These are phyloP conservation scores for Echinarachnius parma DNA, from an alignment of 53 echinoderm and acorn worm species.

Conservation along the genomic window DNA sequence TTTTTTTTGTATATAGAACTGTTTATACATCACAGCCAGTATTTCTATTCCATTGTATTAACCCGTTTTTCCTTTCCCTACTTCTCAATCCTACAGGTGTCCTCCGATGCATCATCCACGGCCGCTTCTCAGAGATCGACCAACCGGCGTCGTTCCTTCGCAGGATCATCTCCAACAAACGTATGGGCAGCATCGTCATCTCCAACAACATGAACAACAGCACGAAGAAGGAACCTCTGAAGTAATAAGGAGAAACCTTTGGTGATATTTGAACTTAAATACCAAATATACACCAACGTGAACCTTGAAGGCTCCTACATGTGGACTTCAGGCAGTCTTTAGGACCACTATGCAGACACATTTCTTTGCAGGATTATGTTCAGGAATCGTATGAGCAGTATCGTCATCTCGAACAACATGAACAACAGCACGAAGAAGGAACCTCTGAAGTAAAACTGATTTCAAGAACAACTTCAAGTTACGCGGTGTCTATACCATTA, in stretches of 20 bases:
- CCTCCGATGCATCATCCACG: constrained; percentile 28
- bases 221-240: too few species aligned
- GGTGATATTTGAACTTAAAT: too few species aligned
- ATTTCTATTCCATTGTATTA: too few species aligned
- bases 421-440: too few species aligned
- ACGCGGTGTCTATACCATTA: neutral
- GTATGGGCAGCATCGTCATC: constrained; percentile 18
- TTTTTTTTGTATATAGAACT: too few species aligned
- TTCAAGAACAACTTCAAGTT: too few species aligned
- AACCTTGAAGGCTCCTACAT: neutral
- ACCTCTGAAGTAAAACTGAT: too few species aligned
- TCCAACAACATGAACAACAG: constrained; percentile 18
- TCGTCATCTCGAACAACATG: constrained; percentile 23
- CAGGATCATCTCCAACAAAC: constrained; percentile 34
- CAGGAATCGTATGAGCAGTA: constrained; percentile 21
- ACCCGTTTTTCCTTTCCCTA: neutral
- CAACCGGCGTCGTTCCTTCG: constrained; percentile 35
- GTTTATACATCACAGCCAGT: too few species aligned
- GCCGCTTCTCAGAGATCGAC: constrained; percentile 39
- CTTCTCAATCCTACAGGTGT: constrained; percentile 20
- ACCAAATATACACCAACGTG: too few species aligned
- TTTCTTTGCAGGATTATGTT: constrained; percentile 33
- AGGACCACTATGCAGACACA: constrained; percentile 26
- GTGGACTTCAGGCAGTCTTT: neutral
- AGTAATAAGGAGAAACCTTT: too few species aligned